Base-by-base conservation (phyloP, 2,888 invertebrate genomes). In the Strigamia maritima region DNA sequence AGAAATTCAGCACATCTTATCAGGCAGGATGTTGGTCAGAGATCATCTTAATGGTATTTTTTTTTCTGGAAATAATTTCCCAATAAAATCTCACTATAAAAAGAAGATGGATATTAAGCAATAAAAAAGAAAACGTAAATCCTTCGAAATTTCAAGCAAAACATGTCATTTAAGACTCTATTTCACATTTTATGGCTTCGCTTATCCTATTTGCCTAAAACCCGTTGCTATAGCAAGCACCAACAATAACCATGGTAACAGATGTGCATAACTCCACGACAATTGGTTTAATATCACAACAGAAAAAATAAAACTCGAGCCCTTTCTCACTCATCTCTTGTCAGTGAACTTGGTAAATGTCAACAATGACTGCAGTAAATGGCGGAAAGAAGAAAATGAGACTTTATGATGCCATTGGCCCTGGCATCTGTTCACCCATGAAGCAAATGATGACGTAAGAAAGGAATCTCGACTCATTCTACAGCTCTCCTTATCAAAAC, bases 371-470 rank as follows among this genome's bases (percentile, higher is more conserved):
- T 16, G 40, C 40, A 7, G 40, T 44, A 44, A 22, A 24, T 16
- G n/a, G 22, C 60, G 22, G 24, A 60, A 60, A 60, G 60, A 60
- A n/a, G 2, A 19, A 60, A 60, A 60, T n/a, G 24, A 60, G 22
- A 60, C 22, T 60, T 60, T 60, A 60, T 10, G 60, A 24, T 60
- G 60, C 60, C 60, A 19, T 19, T 60, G 60, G 60, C 60, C 60
- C 60, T 60, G 60, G 60, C 60, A 60, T 60, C 60, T 60, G 60
- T 24, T 60, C 60, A 60, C 60, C 60, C 60, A 44, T 44, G 40
- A 44, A 44, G 40, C 40, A n/a, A 60, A 60, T 19, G 24, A 60
- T 60, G 60, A 60, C 60, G 60, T 60, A 60, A 60, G 19, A n/a
- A 6, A 10, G 24, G 60, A 60, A 60, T 60, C 22, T 60, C 60